Evolutionary conservation across 92 coral and sea anemone genomes (phyloP), one percentile per base, ranked within the genome.

Genomic region (Phenganax marumi): DNA sequence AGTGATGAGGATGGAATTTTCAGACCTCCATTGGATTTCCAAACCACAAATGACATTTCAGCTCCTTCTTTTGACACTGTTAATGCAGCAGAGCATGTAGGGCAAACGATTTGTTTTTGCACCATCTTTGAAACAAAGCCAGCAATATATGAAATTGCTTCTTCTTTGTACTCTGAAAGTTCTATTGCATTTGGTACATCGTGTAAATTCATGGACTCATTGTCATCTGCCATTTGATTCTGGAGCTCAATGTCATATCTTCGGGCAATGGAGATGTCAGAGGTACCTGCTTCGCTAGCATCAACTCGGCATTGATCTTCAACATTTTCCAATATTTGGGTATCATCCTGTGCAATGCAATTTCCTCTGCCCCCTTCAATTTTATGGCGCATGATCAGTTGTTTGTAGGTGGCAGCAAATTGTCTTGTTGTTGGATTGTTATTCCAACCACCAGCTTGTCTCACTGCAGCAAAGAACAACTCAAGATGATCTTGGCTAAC

Each of bases 381-480:
- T 1, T 25, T 24, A 12, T 68, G 73, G 12, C 73, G 48, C 25
- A 68, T 18, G 13, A 68, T 8, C 47, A 68, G 48, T 8, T 24
- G 48, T n/a, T 68, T 68, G 73, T 68, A 68, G 48, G 73, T 46
- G 16, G 73, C 48, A 17, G 25, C 26, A 24, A 68, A 68, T 13
- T 68, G 73, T 12, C 8, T 5, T 68, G 73, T 24, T 10, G 73
- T 68, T 17, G 73, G 73, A 9, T 68, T 68, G 39, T 68, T 68
- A 24, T 68, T 68, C 73, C 73, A 68, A 13, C 73, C 73, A 7
- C 73, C 73, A 16, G 73, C 18, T 17, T 26, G 16, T 8, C 73
- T 26, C 11, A 68, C 25, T 9, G 73, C 47, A 16, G 49, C 73
- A 9, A 68, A 68, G 51, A 68, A 58, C 25, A 68, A 68, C 18